Percentiles rank a stretch among this genome's conserved stretches.
Evolutionary conservation across 2,888 invertebrate species (phyloP).

Genomic region (Gymnocheta viridis): DNA sequence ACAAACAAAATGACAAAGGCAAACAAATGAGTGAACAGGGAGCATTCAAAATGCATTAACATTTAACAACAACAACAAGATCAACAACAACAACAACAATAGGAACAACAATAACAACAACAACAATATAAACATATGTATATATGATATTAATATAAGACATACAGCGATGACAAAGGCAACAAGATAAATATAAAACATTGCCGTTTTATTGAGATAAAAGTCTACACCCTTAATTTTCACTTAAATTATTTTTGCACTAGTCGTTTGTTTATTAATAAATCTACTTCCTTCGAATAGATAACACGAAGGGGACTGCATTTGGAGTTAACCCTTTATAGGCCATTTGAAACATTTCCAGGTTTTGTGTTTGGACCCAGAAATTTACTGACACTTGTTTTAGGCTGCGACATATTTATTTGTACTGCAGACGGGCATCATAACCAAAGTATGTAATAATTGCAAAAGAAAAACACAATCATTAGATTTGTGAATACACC

Average conservation of each 20-base stretch:
- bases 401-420: no score
- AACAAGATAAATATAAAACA: constrained; percentile 26
- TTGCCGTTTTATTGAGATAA: constrained; percentile 46
- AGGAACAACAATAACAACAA: background rate
- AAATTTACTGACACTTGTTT: no score
- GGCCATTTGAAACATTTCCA: background rate
- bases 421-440: no score
- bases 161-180: constrained; percentile 13
- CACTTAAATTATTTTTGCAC: constrained; percentile 56
- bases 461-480: no score
- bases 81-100: constrained; percentile 2
- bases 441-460: no score
- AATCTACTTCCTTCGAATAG: background rate
- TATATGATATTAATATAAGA: constrained; percentile 52
- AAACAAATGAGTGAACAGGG: constrained; percentile 27
- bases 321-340: constrained; percentile 25
- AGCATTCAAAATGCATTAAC: constrained; percentile 68
- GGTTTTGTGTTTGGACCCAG: no score
- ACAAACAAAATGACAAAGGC: constrained; percentile 41
- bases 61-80: constrained; percentile 32
- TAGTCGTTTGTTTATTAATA: constrained; percentile 54
- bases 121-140: constrained; percentile 52
- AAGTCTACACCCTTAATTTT: constrained; percentile 55
- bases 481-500: no score
- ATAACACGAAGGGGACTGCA: background rate